Evolutionary conservation across 1,140 invertebrate genomes (phyloP), one percentile per base, ranked within the genome.

Genomic region (Sesamia nonagrioides): DNA sequence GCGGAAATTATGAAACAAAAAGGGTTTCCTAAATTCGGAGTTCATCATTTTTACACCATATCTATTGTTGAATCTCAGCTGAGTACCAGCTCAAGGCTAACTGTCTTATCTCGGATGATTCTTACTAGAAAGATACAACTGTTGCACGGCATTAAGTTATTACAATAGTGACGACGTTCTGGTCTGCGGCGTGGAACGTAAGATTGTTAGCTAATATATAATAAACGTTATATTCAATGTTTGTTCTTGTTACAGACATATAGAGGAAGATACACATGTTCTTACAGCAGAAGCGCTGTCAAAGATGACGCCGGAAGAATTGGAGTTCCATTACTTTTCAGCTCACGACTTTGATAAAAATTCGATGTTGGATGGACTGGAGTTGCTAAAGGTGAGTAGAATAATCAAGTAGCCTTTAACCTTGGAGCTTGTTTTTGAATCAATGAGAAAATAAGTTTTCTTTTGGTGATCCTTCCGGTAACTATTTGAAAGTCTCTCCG

Each of bases 311-410:
- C 95, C 96, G 4, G 97, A 97, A 86, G 97, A 98, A 89, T 91
- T 98, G 81, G 97, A 98, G 87, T 96, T 96, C 80, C 95, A 96
- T 84, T 95, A 95, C 90, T 96, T 95, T 83, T 97, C 97, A 85
- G 90, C 97, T 11, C 98, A 98, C 83, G 98, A 98, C 87, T 96
- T 96, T 82, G 97, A 98, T 84, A 97, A 97, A 84, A 98, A 98
- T 88, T 96, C 96, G 0, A 97, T 96, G 88, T 93, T 98, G 66
- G 98, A 98, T 91, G 98, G 98, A 9, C 91, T 98, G 60, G 98
- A 98, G 95, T 96, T 98, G 79, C 89, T 98, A 48, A 95, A 95
- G 88, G 94, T 95, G 85, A 68, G 33, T 27, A 7, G 37, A 66
- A 66, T 42, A 42, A 21, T 66, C 5, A 42, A 42, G 6, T 63